phyloP scores from a whole-genome alignment of 2,797 vertebrate species.

The Pelobates cultripes region DNA sequence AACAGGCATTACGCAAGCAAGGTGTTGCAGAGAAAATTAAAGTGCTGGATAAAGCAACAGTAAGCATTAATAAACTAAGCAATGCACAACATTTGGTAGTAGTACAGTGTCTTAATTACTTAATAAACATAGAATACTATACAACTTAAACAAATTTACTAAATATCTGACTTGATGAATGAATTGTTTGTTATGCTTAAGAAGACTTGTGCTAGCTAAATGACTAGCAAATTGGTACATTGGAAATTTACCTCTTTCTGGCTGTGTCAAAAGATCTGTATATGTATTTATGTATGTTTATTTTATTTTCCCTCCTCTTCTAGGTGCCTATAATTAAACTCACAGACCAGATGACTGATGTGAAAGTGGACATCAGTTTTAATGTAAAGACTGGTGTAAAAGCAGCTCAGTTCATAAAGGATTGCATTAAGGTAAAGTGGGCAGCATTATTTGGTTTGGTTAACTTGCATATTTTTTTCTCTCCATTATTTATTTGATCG shows the following conservation, averaged over 20 bases:
- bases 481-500: too few relatives aligned
- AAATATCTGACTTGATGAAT: too few relatives aligned
- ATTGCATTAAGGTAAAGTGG: slow-evolving; percentile 86
- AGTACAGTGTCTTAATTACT: too few relatives aligned
- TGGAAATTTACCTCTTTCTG: too few relatives aligned
- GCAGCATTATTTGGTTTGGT: too few relatives aligned
- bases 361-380: slow-evolving; percentile 98
- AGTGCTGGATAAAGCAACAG: slow-evolving; percentile 97
- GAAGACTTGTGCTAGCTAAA: too few relatives aligned
- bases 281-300: not conserved
- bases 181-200: too few relatives aligned
- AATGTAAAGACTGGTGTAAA: slow-evolving; percentile 96
- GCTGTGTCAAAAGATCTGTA: not conserved
- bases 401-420: slow-evolving; percentile 94
- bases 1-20: slow-evolving; percentile 93
- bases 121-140: too few relatives aligned
- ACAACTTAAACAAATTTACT: too few relatives aligned
- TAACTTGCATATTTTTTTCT: too few relatives aligned
- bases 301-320: slow-evolving; percentile 5
- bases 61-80: slow-evolving; percentile 67
- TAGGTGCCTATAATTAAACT: slow-evolving; percentile 98
- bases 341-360: slow-evolving; percentile 95
- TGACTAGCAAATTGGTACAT: too few relatives aligned
- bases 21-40: slow-evolving; percentile 95
- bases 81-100: too few relatives aligned